phyloP scores from a whole-genome alignment of 2,797 vertebrate genomes.

The Sebastes nivosus region DNA sequence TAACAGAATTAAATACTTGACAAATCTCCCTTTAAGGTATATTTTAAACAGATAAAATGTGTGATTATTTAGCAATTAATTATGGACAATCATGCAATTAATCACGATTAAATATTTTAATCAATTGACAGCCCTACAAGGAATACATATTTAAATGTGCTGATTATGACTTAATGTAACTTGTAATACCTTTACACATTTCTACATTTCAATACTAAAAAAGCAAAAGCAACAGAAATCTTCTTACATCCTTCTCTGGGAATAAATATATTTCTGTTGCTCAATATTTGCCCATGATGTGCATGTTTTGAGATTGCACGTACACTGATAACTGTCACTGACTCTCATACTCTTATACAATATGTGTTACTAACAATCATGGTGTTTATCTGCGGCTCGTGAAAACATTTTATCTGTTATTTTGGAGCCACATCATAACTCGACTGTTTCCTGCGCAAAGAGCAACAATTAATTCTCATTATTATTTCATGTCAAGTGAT shows the following conservation, averaged over 20 bases:
- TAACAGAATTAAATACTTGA: too few species aligned
- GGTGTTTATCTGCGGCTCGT: background rate
- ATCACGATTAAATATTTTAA: too few species aligned
- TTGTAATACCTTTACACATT: background rate
- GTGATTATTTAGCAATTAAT: too few species aligned
- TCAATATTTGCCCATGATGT: background rate
- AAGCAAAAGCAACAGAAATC: background rate
- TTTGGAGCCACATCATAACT: background rate
- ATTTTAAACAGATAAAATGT: too few species aligned
- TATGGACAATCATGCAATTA: too few species aligned
- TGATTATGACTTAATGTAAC: background rate
- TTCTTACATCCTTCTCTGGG: too few species aligned
- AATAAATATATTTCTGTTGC: background rate
- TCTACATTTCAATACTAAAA: background rate
- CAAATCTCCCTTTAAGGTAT: too few species aligned
- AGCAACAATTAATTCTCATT: slow-evolving; percentile 23
- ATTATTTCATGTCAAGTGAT: slow-evolving; percentile 31
- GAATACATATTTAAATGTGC: background rate
- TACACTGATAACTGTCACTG: background rate
- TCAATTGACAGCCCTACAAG: too few species aligned
- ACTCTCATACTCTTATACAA: background rate
- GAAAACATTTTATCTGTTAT: slow-evolving; percentile 1
- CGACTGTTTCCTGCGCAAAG: background rate
- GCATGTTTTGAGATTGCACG: background rate
- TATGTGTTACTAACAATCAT: background rate